phyloP scores from a whole-genome alignment of 1,140 invertebrate species.

The Pararge aegeria region DNA sequence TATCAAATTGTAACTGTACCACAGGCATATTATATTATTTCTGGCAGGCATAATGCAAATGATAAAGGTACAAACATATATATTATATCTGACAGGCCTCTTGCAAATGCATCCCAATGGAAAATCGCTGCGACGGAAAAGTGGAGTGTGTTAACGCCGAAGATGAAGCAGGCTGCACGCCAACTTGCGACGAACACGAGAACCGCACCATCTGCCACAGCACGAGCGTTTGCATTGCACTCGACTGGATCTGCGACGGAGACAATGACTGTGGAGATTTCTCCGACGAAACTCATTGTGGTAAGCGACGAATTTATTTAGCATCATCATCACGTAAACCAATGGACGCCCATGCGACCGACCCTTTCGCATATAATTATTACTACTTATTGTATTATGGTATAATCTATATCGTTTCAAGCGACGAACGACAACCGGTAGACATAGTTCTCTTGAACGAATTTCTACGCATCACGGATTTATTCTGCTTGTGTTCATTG shows the following conservation, averaged over 20 bases:
- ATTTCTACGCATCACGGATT: no score
- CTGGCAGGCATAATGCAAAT: no score
- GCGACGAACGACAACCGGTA: no score
- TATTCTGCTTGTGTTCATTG: no score
- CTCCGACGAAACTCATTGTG: conserved; percentile 90
- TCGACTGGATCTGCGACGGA: conserved; percentile 88
- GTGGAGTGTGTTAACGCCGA: conserved; percentile 84
- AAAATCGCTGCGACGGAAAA: conserved; percentile 82
- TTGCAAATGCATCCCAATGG: conserved; percentile 82
- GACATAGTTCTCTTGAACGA: no score
- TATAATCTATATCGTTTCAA: no score
- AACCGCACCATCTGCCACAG: conserved; percentile 84
- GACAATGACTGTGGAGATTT: conserved; percentile 91
- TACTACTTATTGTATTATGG: no score
- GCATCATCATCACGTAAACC: neutral
- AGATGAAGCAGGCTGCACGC: conserved; percentile 85
- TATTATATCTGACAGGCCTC: conserved; percentile 54
- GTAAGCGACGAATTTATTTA: conserved; percentile 57
- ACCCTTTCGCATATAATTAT: no score
- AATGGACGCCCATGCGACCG: neutral
- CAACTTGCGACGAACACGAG: conserved; percentile 80
- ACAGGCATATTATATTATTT: no score
- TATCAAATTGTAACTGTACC: no score
- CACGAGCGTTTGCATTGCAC: conserved; percentile 87
- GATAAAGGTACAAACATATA: no score